Percentiles rank a stretch among this genome's conserved stretches.
These are phyloP conservation scores for Glaucidium brasilianum DNA, from an alignment of 2,113 vertebrate genomes.

Conservation along the genomic window DNA sequence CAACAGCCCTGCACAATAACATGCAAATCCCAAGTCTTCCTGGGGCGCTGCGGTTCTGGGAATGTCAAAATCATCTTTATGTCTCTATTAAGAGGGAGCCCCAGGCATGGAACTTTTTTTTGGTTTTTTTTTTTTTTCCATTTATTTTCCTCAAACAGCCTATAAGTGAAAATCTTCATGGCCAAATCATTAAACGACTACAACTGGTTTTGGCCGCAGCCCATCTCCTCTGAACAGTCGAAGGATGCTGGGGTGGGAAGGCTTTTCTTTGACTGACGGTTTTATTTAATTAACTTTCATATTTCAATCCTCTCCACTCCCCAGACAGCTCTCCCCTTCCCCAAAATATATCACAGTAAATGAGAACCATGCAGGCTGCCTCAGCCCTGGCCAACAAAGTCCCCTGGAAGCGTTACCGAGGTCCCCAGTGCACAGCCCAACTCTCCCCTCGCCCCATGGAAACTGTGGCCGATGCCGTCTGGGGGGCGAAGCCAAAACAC, in stretches of 20 bases:
- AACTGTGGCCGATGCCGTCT: rapidly evolving
- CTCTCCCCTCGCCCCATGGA: background rate
- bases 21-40: conserved; percentile 41
- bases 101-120: conserved; percentile 55
- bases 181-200: conserved; percentile 54
- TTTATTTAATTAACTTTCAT: conserved; percentile 57
- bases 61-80: conserved; percentile 62
- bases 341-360: conserved; percentile 15
- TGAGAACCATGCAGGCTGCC: background rate
- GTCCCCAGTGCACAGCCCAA: background rate
- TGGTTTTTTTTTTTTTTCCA: background rate
- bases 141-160: conserved; percentile 63
- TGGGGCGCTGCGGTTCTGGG: conserved; percentile 31
- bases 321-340: conserved; percentile 48
- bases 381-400: background rate
- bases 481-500: background rate
- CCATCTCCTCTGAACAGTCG: conserved; percentile 43
- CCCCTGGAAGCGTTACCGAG: background rate
- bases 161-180: conserved; percentile 59
- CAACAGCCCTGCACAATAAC: conserved; percentile 50
- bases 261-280: conserved; percentile 43
- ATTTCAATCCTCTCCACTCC: conserved; percentile 11
- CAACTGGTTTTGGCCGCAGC: conserved; percentile 45
- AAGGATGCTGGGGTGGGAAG: conserved; percentile 52
- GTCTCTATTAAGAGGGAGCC: conserved; percentile 62